Evolutionary conservation across 2,888 invertebrate species (phyloP), one percentile per base, ranked within the genome.

Genomic region (Matsumyia berberina): DNA sequence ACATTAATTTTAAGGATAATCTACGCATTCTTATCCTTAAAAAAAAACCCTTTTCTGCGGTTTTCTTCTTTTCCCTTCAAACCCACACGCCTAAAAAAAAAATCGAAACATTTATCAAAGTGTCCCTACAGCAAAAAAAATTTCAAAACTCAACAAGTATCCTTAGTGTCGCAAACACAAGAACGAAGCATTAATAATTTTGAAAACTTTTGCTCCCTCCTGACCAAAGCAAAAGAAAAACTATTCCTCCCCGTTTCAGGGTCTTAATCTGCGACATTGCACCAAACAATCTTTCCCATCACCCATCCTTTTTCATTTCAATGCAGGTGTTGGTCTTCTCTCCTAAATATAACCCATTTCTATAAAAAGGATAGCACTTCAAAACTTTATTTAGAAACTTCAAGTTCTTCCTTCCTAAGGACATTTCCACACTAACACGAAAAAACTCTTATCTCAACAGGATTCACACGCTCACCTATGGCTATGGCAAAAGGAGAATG

Each of bases 71-170:
- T 1, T 35, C 35, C 9, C 9, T 9, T 35, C 9, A 29, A 5
- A 44, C n/a, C 9, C 19, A 12, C 0, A 17, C 19, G 9, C n/a
- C n/a, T n/a, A n/a, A n/a, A n/a, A 44, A n/a, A 29, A 8, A 39
- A 37, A 6, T 5, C 15, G 0, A 24, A 15, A 15, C 29, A 64
- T 51, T 9, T 11, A 69, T 69, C 42, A 69, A 35, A 12, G n/a
- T 19, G n/a, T 9, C 6, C 46, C 29, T 39, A 5, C 17, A 33
- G 37, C 7, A 19, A 12, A 5, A 12, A 53, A 44, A 37, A 44
- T 11, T n/a, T 8, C 19, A 55, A 53, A 64, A 46, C 74, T 66
- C 74, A 74, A 74, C 74, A 74, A 74, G 74, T 74, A 55, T 46
- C 46, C 46, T 31, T 62, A 42, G 31, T 42, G 64, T 49, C 35